These are phyloP conservation scores for Epirrhoe tristata DNA, from an alignment of 2,888 invertebrate genomes.

Conservation along the genomic window DNA sequence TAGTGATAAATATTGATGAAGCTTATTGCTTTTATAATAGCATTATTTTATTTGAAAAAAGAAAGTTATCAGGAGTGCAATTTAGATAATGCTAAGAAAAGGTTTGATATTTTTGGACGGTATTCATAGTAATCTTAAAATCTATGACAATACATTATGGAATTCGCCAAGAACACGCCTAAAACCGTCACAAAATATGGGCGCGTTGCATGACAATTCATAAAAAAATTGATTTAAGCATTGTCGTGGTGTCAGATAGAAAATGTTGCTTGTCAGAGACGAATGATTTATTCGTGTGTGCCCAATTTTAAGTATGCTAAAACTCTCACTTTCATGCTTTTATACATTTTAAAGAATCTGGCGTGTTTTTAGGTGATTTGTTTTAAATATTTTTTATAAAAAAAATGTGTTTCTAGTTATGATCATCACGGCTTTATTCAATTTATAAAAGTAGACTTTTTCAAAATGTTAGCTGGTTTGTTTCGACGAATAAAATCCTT, in stretches of 20 bases:
- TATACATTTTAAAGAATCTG: constrained; percentile 11
- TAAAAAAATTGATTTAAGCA: constrained; percentile 32
- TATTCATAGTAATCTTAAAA: not conserved
- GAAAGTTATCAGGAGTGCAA: no score
- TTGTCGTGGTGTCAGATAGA: constrained; percentile 23
- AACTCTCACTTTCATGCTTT: constrained; percentile 29
- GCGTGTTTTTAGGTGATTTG: not conserved
- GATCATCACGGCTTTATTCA: not conserved
- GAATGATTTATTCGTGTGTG: constrained; percentile 25
- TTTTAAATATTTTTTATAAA: not conserved
- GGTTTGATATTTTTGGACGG: not conserved
- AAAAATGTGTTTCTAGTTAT: not conserved
- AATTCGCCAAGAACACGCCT: not conserved
- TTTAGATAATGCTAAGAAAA: not conserved
- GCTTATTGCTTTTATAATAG: no score
- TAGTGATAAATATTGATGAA: no score
- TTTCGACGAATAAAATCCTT: no score
- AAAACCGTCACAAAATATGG: constrained; percentile 13
- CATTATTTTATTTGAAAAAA: no score
- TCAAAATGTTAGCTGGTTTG: no score
- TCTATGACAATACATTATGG: not conserved
- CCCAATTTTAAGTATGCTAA: constrained; percentile 16
- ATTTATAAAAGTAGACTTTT: not conserved
- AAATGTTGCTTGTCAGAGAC: constrained; percentile 22
- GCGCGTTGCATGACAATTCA: constrained; percentile 30